Evolutionary conservation across 2,797 vertebrate genomes (phyloP).

Genomic region (Serranus cabrilla): DNA sequence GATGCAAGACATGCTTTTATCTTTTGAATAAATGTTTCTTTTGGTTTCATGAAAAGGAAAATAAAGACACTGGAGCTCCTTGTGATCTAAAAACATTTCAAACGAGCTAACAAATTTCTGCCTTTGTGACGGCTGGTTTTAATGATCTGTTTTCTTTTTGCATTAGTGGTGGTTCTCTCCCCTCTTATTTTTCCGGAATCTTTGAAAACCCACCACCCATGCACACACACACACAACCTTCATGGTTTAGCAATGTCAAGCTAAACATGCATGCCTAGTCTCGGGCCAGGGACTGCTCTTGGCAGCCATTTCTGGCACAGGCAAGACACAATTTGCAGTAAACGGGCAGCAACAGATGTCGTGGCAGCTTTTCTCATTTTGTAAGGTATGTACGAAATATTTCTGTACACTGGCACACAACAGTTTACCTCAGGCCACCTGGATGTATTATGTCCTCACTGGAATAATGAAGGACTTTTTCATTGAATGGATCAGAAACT

Average conservation of each 20-base stretch:
- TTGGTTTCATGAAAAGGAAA: conserved; percentile 27
- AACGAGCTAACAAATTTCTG: conserved; percentile 25
- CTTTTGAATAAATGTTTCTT: conserved; percentile 23
- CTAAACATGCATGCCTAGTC: conserved; percentile 42
- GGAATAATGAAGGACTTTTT: neutral
- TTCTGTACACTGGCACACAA: conserved; percentile 24
- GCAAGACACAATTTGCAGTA: conserved; percentile 23
- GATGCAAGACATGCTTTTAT: conserved; percentile 43
- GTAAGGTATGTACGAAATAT: conserved; percentile 40
- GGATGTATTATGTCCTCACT: neutral
- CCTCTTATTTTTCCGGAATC: conserved; percentile 44
- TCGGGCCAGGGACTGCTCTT: conserved; percentile 25
- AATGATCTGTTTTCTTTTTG: conserved; percentile 45
- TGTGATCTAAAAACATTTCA: conserved; percentile 4
- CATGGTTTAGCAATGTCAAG: conserved; percentile 54
- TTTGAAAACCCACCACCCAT: conserved; percentile 22
- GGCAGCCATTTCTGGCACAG: conserved; percentile 49
- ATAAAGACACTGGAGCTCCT: conserved; percentile 1
- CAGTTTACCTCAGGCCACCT: conserved; percentile 21
- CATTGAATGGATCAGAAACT: neutral
- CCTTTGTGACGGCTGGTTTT: conserved; percentile 21
- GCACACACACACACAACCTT: conserved; percentile 46
- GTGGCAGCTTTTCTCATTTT: conserved; percentile 44
- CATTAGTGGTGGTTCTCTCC: conserved; percentile 15
- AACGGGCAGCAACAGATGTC: conserved; percentile 49